Evolutionary conservation across 2,888 invertebrate species (phyloP), one percentile per base, ranked within the genome.

Genomic region (Diploptera punctata): DNA sequence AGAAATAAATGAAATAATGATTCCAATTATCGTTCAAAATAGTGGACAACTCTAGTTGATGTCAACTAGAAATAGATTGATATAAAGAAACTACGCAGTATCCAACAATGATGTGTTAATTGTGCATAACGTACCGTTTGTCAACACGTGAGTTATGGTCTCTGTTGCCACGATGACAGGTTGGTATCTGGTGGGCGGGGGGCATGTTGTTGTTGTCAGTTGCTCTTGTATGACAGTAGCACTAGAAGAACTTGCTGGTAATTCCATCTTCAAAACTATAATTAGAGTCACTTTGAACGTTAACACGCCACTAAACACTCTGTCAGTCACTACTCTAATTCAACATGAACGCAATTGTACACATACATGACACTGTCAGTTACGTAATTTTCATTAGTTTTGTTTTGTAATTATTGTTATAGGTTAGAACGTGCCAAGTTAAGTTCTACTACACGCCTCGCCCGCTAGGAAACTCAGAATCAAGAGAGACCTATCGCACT

Each of bases 141-240:
- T 87, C 77, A 87, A 84, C 79, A 85, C 84, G 80, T 87, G 87
- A 73, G 86, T 87, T 81, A 87, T 84, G 79, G 86, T 87, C 79
- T 73, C 73, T 21, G 74, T 72, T 24, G 74, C 67, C 21, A 70
- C 52, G 67, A 68, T 68, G 61, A 68, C 75, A 49, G 67, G 73
- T 44, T 72, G 72, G 29, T 69, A 71, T 13, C 49, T 29, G 19
- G 43, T 43, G 43, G 65, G 65, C 26, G 65, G 65, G 24, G 54
- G 54, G 54, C 54, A 54, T n/a, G n/a, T n/a, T n/a, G n/a, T n/a
- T n/a, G n/a, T n/a, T n/a, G n/a, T n/a, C n/a, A n/a, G n/a, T n/a
- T 26, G 29, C 29, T 57, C 31, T n/a, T 31, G 29, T 26, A 57
- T 57, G 57, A 57, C 31, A 29, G 29, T 57, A 57, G 57, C 57